Percentiles rank a stretch among this genome's conserved stretches.
Conservation (phyloP, 1,140 invertebrate species). For the Drosophila melanogaster region DNA sequence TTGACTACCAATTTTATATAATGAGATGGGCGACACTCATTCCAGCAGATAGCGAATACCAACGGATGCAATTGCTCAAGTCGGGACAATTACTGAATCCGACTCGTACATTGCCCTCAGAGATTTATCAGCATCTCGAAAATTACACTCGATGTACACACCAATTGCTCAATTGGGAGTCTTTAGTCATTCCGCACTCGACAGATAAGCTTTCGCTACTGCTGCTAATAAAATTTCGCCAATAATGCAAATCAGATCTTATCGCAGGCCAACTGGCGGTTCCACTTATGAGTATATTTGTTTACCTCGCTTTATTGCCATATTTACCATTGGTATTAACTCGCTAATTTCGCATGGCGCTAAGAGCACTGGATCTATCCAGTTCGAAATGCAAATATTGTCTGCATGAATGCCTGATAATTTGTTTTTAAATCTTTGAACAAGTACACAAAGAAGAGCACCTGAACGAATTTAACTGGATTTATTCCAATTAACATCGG, state of each 20-base stretch:
- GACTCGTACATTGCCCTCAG: slow-evolving; percentile 29
- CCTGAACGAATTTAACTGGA: slow-evolving; percentile 26
- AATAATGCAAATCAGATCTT: slow-evolving; percentile 39
- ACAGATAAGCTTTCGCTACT: slow-evolving; percentile 39
- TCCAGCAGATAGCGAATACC: slow-evolving; percentile 3
- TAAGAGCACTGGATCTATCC: slow-evolving; percentile 78
- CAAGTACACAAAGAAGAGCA: slow-evolving; percentile 13
- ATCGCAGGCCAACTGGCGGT: slow-evolving; percentile 28
- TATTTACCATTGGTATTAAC: slow-evolving; percentile 44
- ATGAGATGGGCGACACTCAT: slow-evolving; percentile 1
- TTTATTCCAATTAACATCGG: slow-evolving; percentile 52
- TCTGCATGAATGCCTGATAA: slow-evolving; percentile 21
- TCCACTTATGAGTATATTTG: slow-evolving; percentile 6
- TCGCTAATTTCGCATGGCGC: slow-evolving; percentile 55
- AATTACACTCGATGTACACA: slow-evolving; percentile 2
- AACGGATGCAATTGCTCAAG: slow-evolving; percentile 17
- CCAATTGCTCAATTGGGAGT: slow-evolving; percentile 8
- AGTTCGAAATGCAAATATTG: slow-evolving; percentile 67
- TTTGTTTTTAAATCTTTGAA: slow-evolving; percentile 21
- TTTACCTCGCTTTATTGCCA: slow-evolving; percentile 41
- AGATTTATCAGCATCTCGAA: slow-evolving; percentile 33
- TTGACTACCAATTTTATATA: slow-evolving; percentile 27
- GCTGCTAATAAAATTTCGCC: slow-evolving; percentile 25
- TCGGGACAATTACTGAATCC: slow-evolving; percentile 8
- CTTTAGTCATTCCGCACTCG: slow-evolving; percentile 15